Percentiles rank a stretch among this genome's conserved stretches.
Conservation (phyloP, 2,113 vertebrate species). For the Lipotes vexillifer region DNA sequence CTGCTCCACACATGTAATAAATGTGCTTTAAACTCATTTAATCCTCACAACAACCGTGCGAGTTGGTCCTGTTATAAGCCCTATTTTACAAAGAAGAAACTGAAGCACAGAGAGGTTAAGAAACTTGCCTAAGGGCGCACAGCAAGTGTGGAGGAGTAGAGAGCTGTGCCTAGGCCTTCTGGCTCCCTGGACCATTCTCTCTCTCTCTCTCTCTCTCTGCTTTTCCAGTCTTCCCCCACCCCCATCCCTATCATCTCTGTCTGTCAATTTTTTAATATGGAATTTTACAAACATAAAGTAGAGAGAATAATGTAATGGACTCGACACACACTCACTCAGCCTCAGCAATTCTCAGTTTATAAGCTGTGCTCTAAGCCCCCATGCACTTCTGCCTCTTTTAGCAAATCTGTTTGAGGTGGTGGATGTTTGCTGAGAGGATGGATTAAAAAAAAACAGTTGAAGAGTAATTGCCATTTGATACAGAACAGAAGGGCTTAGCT, state of each 20-base stretch:
- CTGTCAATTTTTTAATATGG: not conserved
- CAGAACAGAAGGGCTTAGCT: constrained; percentile 28
- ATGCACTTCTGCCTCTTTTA: not conserved
- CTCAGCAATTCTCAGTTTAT: not conserved
- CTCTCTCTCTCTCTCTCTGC: not conserved
- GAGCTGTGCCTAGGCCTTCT: too few species aligned
- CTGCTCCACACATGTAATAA: not conserved
- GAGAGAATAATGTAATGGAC: not conserved
- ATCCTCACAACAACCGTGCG: not conserved
- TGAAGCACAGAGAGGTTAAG: not conserved
- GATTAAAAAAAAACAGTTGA: not conserved
- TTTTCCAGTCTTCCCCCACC: too few species aligned
- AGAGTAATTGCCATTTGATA: constrained; percentile 43
- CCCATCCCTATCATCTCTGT: not conserved
- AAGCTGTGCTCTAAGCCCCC: not conserved
- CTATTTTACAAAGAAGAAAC: not conserved
- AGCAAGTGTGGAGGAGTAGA: not conserved
- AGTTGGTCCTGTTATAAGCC: not conserved
- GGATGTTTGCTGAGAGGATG: constrained; percentile 30
- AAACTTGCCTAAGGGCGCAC: not conserved
- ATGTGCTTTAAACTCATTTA: not conserved
- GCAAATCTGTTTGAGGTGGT: constrained; percentile 37
- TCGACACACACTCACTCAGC: not conserved
- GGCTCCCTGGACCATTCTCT: not conserved
- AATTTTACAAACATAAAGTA: not conserved